A percentile compares a stretch with the other conserved stretches of the same genome.
Conservation (phyloP, 2,888 invertebrate genomes). For the Cylloceria caligata region DNA sequence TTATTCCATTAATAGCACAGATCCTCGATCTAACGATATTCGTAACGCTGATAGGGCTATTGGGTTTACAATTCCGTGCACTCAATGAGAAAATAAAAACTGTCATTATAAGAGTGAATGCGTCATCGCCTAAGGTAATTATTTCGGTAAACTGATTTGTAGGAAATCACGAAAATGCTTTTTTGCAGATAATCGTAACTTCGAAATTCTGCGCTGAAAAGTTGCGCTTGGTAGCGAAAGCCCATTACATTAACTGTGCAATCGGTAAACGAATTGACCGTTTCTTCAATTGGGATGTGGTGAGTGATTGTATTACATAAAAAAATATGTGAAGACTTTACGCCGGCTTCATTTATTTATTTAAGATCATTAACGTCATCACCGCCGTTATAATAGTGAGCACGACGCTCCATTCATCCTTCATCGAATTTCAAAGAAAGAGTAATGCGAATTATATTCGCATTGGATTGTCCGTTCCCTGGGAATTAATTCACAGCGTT, state of each 20-base stretch:
- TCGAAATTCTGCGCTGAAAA: constrained; percentile 60
- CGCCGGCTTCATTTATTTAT: background rate
- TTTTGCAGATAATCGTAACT: constrained; percentile 20
- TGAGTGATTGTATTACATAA: constrained; percentile 15
- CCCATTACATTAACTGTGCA: constrained; percentile 53
- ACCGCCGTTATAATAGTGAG: constrained; percentile 44
- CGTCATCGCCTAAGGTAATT: constrained; percentile 45
- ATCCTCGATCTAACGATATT: constrained; percentile 57
- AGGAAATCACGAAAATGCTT: background rate
- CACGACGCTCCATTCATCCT: constrained; percentile 52
- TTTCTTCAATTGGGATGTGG: constrained; percentile 39
- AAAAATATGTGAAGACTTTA: background rate
- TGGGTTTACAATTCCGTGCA: constrained; percentile 52
- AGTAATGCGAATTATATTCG: constrained; percentile 20
- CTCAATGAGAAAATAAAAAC: constrained; percentile 58
- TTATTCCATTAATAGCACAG: constrained; percentile 40
- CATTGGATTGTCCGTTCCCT: constrained; percentile 45
- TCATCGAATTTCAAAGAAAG: constrained; percentile 43
- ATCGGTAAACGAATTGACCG: constrained; percentile 51
- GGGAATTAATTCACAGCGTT: constrained; percentile 49
- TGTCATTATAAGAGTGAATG: constrained; percentile 53
- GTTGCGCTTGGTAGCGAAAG: constrained; percentile 42
- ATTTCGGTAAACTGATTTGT: background rate
- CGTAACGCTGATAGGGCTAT: constrained; percentile 42
- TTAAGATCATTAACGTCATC: constrained; percentile 39